Evolutionary conservation across 2,888 invertebrate species (phyloP), one percentile per base, ranked within the genome.

Genomic region (Xylophagus ater): DNA sequence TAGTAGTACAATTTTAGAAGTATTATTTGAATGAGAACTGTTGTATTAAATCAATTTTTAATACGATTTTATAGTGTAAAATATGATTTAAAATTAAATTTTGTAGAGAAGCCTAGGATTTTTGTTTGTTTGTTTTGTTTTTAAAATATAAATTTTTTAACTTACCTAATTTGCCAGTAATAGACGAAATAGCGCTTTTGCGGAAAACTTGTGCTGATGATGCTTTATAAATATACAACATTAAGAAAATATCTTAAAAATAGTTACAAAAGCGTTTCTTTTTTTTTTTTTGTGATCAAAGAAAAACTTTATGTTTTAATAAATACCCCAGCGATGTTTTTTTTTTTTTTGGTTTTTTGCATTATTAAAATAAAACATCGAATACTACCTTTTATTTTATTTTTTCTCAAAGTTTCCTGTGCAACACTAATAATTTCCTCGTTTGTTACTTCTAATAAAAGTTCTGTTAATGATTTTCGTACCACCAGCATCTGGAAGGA

Each of bases 141-240:
- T n/a, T n/a, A n/a, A n/a, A n/a, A n/a, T n/a, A n/a, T n/a, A n/a
- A n/a, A n/a, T n/a, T n/a, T n/a, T n/a, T n/a, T n/a, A n/a, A 88
- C 90, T 92, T 76, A 92, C 90, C 90, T 64, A 92, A 80, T 65
- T 81, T 81, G 58, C 81, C 79, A 65, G 86, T 82, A 72, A 90
- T 78, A 74, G 88, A 83, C 70, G 88, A 82, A 72, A 87, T 79
- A 71, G 86, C 86, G 70, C 81, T 81, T 78, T 82, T 81, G 75
- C 78, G 78, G 74, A 79, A 58, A 59, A 62, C 59, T 61, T 63
- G 62, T 53, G 61, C 64, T 58, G 63, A 61, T 56, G 63, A 62
- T 53, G 64, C 65, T 65, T 65, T 62, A 59, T 53, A 44, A 49
- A 43, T 47, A 49, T 41, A 47, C 42, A 48, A 48, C 42, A 48